Evolutionary conservation across 1,140 invertebrate species (phyloP), one percentile per base, ranked within the genome.

Genomic region (Cylas formicarius): DNA sequence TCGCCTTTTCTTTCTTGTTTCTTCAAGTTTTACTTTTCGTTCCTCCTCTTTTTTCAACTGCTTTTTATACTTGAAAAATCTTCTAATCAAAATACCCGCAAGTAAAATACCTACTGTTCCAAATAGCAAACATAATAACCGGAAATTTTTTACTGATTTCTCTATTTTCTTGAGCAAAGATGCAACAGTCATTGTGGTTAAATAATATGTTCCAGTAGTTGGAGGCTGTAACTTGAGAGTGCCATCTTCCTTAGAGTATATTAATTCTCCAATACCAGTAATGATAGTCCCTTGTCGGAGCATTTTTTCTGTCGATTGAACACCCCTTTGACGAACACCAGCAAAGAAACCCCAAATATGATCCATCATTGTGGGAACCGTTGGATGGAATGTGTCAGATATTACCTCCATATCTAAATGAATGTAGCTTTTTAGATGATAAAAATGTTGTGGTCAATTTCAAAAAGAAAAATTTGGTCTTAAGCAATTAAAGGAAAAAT

Each of bases 261-360:
- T 64, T 33, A 87, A 60, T 68, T 86, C 82, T 16, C 84, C 84
- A 38, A 85, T 77, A 19, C 80, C 84, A 3, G 84, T 86, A 3
- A 88, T 74, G 35, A 83, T 72, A 27, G 80, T 77, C 23, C 82
- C 83, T 60, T 81, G 80, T 5, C 81, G 70, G 2, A 88, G 66
- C 71, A 88, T 80, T 67, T 84, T 79, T 64, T 88, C 85, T 11
- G 83, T 86, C 1, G 79, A 81, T 62, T 87, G 84, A 13, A 87
- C 62, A 0, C 85, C 85, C 50, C 79, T 71, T 61, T 85, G 82
- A 4, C 80, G 68, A 6, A 84, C 69, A 57, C 82, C 83, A 36
- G 76, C 78, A 57, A 85, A 81, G 66, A 84, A 86, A 8, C 82
- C 81, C 74, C 83, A 85, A n/a, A 88, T 66, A 62, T 84, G 80